Conservation (phyloP, 2,113 vertebrate genomes). For the Anoura caudifer region DNA sequence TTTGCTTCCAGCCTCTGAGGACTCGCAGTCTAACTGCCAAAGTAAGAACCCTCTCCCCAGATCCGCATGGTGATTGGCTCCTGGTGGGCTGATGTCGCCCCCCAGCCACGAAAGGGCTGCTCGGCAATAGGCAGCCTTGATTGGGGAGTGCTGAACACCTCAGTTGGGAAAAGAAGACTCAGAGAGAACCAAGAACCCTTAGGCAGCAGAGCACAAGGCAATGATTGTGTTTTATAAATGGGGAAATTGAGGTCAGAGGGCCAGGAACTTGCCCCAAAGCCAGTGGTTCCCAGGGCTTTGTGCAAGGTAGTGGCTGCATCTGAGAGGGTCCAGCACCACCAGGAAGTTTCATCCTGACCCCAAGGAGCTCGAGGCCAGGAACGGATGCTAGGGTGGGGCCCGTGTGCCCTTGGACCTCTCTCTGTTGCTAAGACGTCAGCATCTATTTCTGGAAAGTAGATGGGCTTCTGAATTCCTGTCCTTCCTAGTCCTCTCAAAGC, state of each 20-base stretch:
- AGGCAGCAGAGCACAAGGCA: background rate
- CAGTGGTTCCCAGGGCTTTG: background rate
- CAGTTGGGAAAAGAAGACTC: background rate
- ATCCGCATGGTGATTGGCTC: background rate
- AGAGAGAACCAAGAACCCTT: background rate
- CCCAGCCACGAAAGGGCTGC: background rate
- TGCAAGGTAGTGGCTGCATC: background rate
- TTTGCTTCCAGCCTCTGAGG: background rate
- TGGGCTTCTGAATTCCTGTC: background rate
- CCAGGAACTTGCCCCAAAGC: background rate
- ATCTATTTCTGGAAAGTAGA: background rate
- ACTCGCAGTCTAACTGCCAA: background rate
- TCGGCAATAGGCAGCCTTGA: background rate
- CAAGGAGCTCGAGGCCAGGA: background rate
- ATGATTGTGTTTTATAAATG: background rate
- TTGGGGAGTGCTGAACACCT: background rate
- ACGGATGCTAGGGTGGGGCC: background rate
- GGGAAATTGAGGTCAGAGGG: background rate
- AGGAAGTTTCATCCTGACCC: background rate
- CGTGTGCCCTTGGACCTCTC: background rate
- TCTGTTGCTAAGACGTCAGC: background rate
- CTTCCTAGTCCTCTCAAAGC: background rate
- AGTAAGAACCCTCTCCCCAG: background rate
- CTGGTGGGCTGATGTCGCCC: background rate
- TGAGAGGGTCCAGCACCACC: background rate